Evolutionary conservation across 2,113 vertebrate genomes (phyloP).

Genomic region (Coreoperca whiteheadi): DNA sequence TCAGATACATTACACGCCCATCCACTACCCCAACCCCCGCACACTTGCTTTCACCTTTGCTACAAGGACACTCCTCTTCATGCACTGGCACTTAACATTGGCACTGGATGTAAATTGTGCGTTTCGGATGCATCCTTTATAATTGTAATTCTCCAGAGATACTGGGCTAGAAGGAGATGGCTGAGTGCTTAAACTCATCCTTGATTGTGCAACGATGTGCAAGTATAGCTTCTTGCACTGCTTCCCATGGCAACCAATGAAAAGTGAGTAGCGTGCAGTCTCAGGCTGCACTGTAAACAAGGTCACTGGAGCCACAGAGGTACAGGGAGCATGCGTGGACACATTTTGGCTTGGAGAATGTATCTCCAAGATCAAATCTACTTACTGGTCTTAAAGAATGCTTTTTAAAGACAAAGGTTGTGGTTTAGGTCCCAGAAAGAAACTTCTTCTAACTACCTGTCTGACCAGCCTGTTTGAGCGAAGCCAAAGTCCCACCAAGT

Average conservation of each 20-base stretch:
- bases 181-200: neutral
- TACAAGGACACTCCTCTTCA: neutral
- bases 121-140: neutral
- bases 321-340: neutral
- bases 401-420: neutral
- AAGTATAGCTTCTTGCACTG: too few relatives aligned
- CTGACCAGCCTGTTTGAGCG: neutral
- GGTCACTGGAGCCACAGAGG: neutral
- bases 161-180: neutral
- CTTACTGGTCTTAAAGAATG: neutral
- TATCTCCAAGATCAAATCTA: neutral
- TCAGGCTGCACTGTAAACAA: neutral
- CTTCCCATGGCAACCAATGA: too few relatives aligned
- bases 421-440: neutral
- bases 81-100: neutral
- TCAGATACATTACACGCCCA: neutral
- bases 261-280: too few relatives aligned
- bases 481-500: neutral
- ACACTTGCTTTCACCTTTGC: neutral
- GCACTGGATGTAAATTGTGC: neutral
- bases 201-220: neutral
- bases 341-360: neutral
- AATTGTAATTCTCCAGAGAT: too few relatives aligned
- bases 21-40: neutral
- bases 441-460: neutral